Conservation (phyloP, 1,140 invertebrate species). For the Penaeus chinensis region DNA sequence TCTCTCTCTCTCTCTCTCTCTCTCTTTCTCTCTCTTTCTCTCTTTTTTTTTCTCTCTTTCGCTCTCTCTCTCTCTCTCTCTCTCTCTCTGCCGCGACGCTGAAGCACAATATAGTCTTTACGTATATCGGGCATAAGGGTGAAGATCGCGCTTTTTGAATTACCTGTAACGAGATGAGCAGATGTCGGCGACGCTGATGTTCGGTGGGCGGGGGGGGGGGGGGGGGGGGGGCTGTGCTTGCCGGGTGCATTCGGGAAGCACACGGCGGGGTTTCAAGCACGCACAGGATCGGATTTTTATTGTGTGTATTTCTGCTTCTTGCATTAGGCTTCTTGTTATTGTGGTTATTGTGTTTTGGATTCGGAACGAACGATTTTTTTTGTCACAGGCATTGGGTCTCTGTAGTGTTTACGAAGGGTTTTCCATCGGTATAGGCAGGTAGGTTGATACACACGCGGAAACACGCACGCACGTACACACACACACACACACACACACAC, state of each 20-base stretch:
- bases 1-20: neutral
- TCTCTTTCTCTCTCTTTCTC: neutral
- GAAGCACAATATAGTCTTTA: neutral
- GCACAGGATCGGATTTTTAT: too few species aligned
- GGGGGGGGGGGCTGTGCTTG: neutral
- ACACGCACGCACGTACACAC: neutral
- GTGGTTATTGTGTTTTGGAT: too few species aligned
- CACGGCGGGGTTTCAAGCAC: too few species aligned
- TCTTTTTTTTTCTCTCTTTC: neutral
- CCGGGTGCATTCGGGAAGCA: too few species aligned
- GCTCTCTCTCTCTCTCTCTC: neutral
- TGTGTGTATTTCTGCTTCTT: too few species aligned
- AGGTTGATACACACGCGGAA: neutral
- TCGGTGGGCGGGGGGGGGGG: neutral
- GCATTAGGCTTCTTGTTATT: too few species aligned
- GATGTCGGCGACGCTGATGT: neutral
- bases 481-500: conserved; percentile 10
- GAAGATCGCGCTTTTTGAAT: too few species aligned
- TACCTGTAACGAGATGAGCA: neutral
- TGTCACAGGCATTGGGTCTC: too few species aligned
- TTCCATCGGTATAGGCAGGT: too few species aligned
- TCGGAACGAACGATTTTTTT: too few species aligned
- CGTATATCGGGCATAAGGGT: too few species aligned
- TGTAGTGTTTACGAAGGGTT: neutral
- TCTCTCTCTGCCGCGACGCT: neutral